Percentiles rank a stretch among this genome's conserved stretches.
Evolutionary conservation across 2,797 vertebrate genomes (phyloP).

Genomic region (Sebastes taczanowskii): DNA sequence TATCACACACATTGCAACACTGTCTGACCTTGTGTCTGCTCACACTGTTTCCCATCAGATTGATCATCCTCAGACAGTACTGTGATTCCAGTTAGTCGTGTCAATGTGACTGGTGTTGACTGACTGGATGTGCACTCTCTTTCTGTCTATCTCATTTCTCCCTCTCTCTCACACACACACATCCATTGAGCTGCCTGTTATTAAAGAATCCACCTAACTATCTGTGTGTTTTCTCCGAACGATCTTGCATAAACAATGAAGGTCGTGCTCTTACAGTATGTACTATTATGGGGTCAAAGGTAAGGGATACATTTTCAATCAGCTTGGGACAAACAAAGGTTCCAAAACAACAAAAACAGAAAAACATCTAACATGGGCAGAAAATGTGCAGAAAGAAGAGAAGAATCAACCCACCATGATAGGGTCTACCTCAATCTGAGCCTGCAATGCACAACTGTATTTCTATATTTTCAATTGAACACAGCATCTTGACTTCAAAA

Average conservation of each 20-base stretch:
- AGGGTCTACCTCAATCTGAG: not conserved
- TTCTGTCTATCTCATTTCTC: not conserved
- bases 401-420: not conserved
- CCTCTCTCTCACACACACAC: not conserved
- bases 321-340: not conserved
- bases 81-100: constrained; percentile 24
- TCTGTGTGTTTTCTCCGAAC: not conserved
- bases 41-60: constrained; percentile 13
- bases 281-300: too few species aligned
- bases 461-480: not conserved
- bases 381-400: not conserved
- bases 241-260: not conserved
- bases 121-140: not conserved
- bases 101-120: constrained; percentile 3
- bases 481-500: not conserved
- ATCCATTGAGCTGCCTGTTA: not conserved
- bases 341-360: not conserved
- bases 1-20: constrained; percentile 1
- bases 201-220: not conserved
- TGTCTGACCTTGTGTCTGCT: not conserved
- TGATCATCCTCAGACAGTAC: not conserved
- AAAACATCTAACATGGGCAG: not conserved
- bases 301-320: not conserved
- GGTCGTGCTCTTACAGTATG: not conserved
- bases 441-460: not conserved